phyloP scores from a whole-genome alignment of 2,113 vertebrate species.

The Globicephala melas region DNA sequence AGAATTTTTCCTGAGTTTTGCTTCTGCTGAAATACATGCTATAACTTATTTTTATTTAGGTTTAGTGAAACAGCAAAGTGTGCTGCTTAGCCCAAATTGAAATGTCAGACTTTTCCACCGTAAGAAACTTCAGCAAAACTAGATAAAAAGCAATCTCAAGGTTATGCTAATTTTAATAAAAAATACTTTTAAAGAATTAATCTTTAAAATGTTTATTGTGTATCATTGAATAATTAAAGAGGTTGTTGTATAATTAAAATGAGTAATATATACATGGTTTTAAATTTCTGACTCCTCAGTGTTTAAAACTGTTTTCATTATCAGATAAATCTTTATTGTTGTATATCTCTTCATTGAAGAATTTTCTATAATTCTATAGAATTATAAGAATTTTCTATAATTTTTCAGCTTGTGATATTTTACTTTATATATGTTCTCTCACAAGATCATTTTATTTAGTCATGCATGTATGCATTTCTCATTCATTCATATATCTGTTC shows the following conservation, averaged over 20 bases:
- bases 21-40: neutral
- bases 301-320: neutral
- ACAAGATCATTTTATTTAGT: neutral
- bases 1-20: neutral
- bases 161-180: neutral
- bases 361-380: neutral
- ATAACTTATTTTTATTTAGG: constrained; percentile 39
- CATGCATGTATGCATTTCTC: neutral
- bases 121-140: neutral
- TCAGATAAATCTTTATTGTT: neutral
- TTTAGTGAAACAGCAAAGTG: neutral
- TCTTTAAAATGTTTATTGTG: neutral
- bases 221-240: neutral
- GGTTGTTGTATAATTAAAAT: neutral
- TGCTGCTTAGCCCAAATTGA: neutral
- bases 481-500: neutral
- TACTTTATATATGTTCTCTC: neutral
- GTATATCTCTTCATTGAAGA: neutral
- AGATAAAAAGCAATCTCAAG: neutral
- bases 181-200: neutral
- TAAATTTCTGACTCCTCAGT: neutral
- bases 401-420: neutral
- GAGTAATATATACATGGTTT: neutral
- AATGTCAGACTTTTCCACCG: neutral
- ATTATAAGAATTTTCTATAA: neutral